These are phyloP conservation scores for Tonatia bakeri DNA, from an alignment of 2,113 vertebrate genomes.

Conservation along the genomic window DNA sequence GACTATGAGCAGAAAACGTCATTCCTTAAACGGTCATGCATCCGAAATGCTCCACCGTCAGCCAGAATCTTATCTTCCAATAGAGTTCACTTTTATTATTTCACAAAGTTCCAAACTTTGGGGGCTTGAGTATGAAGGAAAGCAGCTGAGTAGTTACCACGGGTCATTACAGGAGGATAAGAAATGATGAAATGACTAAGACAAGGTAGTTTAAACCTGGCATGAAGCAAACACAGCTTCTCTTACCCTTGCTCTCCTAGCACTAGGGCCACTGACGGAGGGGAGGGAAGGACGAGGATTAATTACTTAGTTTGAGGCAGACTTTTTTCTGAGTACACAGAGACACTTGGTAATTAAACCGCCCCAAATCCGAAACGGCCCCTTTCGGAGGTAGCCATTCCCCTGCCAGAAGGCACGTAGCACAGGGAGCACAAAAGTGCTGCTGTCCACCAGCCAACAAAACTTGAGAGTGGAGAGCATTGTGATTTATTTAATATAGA, in stretches of 20 bases:
- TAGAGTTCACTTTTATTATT: not conserved
- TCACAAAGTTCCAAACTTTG: not conserved
- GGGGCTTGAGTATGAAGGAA: not conserved
- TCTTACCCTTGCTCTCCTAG: not conserved
- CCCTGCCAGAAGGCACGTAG: not conserved
- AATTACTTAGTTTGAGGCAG: not conserved
- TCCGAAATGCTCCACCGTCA: not conserved
- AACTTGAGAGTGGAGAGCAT: not conserved
- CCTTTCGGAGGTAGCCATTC: not conserved
- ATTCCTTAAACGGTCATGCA: not conserved
- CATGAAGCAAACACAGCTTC: not conserved
- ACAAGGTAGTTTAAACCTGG: not conserved
- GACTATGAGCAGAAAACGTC: not conserved
- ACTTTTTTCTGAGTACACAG: not conserved
- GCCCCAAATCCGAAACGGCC: not conserved
- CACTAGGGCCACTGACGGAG: not conserved
- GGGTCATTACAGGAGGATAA: not conserved
- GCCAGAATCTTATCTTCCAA: constrained; percentile 32
- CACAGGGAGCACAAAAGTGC: not conserved
- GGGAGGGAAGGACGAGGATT: not conserved
- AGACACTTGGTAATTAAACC: not conserved
- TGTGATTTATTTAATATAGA: constrained; percentile 26
- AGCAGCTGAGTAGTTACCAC: not conserved
- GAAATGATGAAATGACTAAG: not conserved
- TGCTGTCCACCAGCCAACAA: not conserved